These are phyloP conservation scores for Meloidogyne floridensis DNA, from an alignment of 1,140 invertebrate genomes.

Conservation along the genomic window DNA sequence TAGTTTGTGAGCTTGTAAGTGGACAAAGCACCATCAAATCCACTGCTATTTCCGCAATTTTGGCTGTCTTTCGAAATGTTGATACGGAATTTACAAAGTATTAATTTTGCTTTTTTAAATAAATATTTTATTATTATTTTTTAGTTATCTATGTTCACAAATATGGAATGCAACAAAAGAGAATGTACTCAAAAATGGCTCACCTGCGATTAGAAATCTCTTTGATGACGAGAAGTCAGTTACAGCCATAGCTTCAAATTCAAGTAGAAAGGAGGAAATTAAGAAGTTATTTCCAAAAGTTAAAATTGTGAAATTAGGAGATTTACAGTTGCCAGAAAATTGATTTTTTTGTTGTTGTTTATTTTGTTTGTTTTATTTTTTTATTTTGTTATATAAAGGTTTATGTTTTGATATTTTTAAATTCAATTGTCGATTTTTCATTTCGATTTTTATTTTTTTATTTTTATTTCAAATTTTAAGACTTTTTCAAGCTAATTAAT, in stretches of 20 bases:
- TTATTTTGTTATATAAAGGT: not conserved
- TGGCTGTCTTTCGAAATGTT: conserved; percentile 73
- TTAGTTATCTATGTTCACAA: conserved; percentile 26
- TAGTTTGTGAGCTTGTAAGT: conserved; percentile 82
- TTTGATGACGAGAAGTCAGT: conserved; percentile 18
- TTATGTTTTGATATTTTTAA: not conserved
- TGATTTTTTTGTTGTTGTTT: not conserved
- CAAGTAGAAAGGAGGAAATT: conserved; percentile 11
- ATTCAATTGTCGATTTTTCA: not conserved
- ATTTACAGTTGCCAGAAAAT: conserved; percentile 41
- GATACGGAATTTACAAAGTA: conserved; percentile 25
- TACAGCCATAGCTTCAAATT: conserved; percentile 23
- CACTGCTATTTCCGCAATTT: conserved; percentile 74
- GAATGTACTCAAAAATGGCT: conserved; percentile 17
- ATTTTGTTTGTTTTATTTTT: not conserved
- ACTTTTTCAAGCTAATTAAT: too few relatives aligned
- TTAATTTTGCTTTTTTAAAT: not conserved
- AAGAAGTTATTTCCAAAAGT: conserved; percentile 22
- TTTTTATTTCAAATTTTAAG: too few relatives aligned
- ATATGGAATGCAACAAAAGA: conserved; percentile 23
- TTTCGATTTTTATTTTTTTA: not conserved
- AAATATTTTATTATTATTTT: not conserved
- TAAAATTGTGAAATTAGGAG: conserved; percentile 16
- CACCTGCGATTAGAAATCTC: not conserved
- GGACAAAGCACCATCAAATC: conserved; percentile 78